Evolutionary conservation across 2,797 vertebrate genomes (phyloP), one percentile per base, ranked within the genome.

Genomic region (Lagodon rhomboides): DNA sequence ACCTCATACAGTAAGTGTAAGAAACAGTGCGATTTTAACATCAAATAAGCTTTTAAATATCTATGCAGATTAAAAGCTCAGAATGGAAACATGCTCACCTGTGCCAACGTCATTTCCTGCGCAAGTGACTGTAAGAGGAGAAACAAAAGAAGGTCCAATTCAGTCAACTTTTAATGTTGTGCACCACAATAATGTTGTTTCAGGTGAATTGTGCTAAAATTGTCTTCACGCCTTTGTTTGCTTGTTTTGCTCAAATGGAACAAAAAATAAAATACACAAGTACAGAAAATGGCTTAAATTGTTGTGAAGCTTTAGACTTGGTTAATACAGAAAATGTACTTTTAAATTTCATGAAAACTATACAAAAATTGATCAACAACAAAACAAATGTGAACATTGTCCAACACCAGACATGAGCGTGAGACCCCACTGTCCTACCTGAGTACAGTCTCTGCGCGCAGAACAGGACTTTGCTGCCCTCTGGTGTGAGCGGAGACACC

Each of bases 381-480:
- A 30, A 46, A 12, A 71, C 5, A 43, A 41, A 44, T 4, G 10
- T n/a, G 17, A 51, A 23, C 22, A 9, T 10, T 1, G 17, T 1
- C 30, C 51, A 20, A 7, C 9, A 27, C 4, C 17, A 65, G 11
- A 71, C 4, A 15, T 18, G 0, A n/a, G 17, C 15, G 41, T 3
- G 17, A 54, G 6, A 25, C 34, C 16, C n/a, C 4, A 3, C 16
- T 7, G 13, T 70, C 44, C 0, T 80, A 94, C 98, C 98, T 94
- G 96, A 97, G 94, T 97, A 98, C 81, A 95, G 91, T 87, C 96
- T 97, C 68, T 94, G 90, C 0, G 96, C 92, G 70, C 97, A 99
- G 93, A 98, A 97, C 0, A 75, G 90, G 69, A 96, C 92, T 87
- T 91, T 95, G 55, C 34, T 65, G 83, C 95, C 95, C 7, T 93